Evolutionary conservation across 2,888 invertebrate genomes (phyloP), one percentile per base, ranked within the genome.

Genomic region (Marronus borbonicus): DNA sequence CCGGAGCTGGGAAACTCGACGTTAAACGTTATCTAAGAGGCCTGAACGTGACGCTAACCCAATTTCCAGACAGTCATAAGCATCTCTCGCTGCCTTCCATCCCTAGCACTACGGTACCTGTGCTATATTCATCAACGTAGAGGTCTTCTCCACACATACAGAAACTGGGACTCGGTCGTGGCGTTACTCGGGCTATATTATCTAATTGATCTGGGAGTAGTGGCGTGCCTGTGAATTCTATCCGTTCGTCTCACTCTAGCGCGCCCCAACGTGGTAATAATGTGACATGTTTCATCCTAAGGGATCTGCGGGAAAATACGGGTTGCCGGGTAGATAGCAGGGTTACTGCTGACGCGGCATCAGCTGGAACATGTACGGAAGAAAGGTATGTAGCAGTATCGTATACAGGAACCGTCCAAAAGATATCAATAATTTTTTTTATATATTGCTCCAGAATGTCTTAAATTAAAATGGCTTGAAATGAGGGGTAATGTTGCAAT

Each of bases 141-240:
- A 44, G 17, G 55, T n/a, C 14, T n/a, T 8, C 14, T 17, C 55
- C 17, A n/a, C n/a, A 17, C n/a, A 20, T 20, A 58, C 17, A 58
- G n/a, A 58, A n/a, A 20, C 55, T 4, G 55, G 17, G 55, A 20
- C 55, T 39, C 44, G 44, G 55, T 5, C 31, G 31, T 58, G 20
- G 55, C 20, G 60, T n/a, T 36, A 39, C 49, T 20, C 28, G 62
- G 62, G 81, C 81, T 82, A 81, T 80, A 81, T 82, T 81, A 82
- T 74, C 79, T 82, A 81, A 82, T 82, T 81, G 81, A 80, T 78
- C 78, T 80, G 82, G 82, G 81, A 82, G 77, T 62, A 76, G 70
- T 78, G 76, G 52, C 7, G 52, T 52, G 50, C 17, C 44, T 44
- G 62, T 20, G 62, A 64, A 64, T 14, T 14, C 20, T 28, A 31